Evolutionary conservation across 2,888 invertebrate genomes (phyloP), one percentile per base, ranked within the genome.

Genomic region (Tachina lurida): DNA sequence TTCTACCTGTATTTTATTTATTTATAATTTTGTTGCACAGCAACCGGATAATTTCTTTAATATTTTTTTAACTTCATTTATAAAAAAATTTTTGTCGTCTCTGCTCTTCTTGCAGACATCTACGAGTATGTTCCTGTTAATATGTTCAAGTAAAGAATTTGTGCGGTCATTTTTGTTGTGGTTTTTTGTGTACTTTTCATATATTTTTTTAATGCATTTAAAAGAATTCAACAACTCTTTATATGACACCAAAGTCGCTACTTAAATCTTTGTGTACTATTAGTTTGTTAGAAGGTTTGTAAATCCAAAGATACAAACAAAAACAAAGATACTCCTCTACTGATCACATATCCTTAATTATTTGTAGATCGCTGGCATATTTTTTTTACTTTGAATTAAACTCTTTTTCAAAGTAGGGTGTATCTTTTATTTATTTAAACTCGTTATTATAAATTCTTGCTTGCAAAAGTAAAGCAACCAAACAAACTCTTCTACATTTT

Each of bases 91-190:
- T 7, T 31, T 45, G n/a, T 15, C 75, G 68, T 45, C 60, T n/a
- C 45, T 63, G 39, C 12, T 71, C 58, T 56, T 41, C 31, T 7
- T 31, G 31, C 31, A 31, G 5, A 31, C 7, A 31, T 4, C 2
- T 31, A 31, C 31, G 31, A 31, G 17, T 49, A 56, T 49, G 52
- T 65, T 56, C 17, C 63, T 68, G 65, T 80, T 52, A 76, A 80
- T 75, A 45, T 52, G 67, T 71, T 71, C 73, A 62, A 78, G 60
- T 58, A 63, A 41, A 19, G 63, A 19, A 80, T 79, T 71, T 43
- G 19, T 86, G 83, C 68, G 87, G 82, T 79, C 73, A 82, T 82
- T 85, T 82, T 84, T 82, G 84, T 84, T 87, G 87, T 76, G 84
- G 87, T 78, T 79, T 86, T 45, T 73, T 73, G 54, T 73, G 60